Conservation (phyloP, 2,888 invertebrate genomes). For the Drosophila parthenogenetica region DNA sequence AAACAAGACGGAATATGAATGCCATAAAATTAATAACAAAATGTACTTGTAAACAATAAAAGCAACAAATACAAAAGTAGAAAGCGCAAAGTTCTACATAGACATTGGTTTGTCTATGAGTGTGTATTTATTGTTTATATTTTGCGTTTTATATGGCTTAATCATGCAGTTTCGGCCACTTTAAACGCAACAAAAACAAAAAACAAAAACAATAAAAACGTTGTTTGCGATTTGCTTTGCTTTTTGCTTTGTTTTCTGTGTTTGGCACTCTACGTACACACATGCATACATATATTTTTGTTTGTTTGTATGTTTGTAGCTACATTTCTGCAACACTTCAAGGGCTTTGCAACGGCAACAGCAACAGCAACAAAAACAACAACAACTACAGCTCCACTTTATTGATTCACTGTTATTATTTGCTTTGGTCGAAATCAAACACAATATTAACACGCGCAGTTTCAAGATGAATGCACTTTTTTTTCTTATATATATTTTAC, state of each 20-base stretch:
- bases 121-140: conserved; percentile 40
- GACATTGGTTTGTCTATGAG: neutral
- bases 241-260: conserved; percentile 41
- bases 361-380: conserved; percentile 21
- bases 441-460: conserved; percentile 58
- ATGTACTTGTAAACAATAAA: conserved; percentile 38
- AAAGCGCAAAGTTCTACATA: no score
- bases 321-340: conserved; percentile 57
- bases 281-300: conserved; percentile 20
- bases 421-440: conserved; percentile 54
- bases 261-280: conserved; percentile 18
- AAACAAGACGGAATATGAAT: conserved; percentile 24
- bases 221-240: conserved; percentile 22
- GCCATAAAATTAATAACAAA: conserved; percentile 35
- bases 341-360: conserved; percentile 49
- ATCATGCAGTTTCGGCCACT: conserved; percentile 44
- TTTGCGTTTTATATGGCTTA: conserved; percentile 45
- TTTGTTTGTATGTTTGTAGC: conserved; percentile 21
- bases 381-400: conserved; percentile 37
- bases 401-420: conserved; percentile 72
- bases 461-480: conserved; percentile 57
- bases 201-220: conserved; percentile 27
- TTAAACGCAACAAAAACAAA: conserved; percentile 15
- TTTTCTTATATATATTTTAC: conserved; percentile 20
- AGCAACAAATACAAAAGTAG: conserved; percentile 12